Evolutionary conservation across 2,888 invertebrate genomes (phyloP).

Genomic region (Lumbricus terrestris): DNA sequence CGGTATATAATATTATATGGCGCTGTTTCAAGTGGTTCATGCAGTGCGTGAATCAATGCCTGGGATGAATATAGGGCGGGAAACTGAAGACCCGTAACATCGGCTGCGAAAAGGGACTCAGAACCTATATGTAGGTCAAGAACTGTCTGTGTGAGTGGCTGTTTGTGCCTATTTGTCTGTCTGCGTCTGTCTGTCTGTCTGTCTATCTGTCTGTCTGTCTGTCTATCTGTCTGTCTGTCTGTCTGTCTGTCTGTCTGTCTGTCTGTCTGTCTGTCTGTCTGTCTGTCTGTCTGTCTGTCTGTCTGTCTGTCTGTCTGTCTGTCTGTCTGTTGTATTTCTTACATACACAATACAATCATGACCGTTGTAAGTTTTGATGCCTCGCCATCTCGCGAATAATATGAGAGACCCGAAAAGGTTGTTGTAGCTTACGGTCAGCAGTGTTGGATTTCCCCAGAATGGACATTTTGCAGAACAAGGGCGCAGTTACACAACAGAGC

Average conservation of each 20-base stretch:
- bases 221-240: not conserved
- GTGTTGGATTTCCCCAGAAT: too few relatives aligned
- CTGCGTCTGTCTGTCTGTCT: too few relatives aligned
- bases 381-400: too few relatives aligned
- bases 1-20: too few relatives aligned
- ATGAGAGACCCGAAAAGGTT: too few relatives aligned
- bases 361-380: too few relatives aligned
- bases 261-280: constrained; percentile 3
- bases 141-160: too few relatives aligned
- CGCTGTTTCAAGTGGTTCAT: not conserved
- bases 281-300: not conserved
- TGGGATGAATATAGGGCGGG: not conserved
- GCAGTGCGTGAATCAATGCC: not conserved
- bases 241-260: constrained; percentile 7
- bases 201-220: not conserved
- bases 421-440: too few relatives aligned
- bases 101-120: not conserved
- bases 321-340: constrained; percentile 6
- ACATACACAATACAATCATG: too few relatives aligned
- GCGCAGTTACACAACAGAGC: not conserved
- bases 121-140: too few relatives aligned
- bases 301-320: constrained; percentile 13
- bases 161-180: too few relatives aligned
- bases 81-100: not conserved
- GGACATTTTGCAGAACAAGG: not conserved